Evolutionary conservation across 2,888 invertebrate species (phyloP), one percentile per base, ranked within the genome.

Genomic region (Apoderus coryli): DNA sequence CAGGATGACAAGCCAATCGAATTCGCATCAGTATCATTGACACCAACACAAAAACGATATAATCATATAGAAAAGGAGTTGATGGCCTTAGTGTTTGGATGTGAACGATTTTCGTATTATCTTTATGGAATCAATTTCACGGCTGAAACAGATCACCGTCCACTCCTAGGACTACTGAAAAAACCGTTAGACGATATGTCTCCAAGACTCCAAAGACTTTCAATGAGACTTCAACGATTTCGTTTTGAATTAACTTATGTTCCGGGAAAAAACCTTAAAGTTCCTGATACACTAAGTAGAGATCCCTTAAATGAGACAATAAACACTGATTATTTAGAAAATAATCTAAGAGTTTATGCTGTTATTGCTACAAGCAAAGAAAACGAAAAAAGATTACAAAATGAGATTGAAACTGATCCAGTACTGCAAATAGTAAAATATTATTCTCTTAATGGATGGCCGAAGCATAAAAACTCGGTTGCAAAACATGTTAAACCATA

Each of bases 11-110:
- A 32, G 11, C 37, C 40, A 9, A 32, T 37, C 19, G 35, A 38
- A 33, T 39, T 31, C 35, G 36, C 39, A 9, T 38, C 36, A 14
- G 34, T 34, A 6, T 36, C 42, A 4, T 32, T 43, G 12, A 43
- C 33, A 14, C 24, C 22, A 5, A 29, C 35, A 7, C 41, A 43
- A 23, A 30, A 41, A 35, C 33, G 38, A 19, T 47, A 46, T 25
- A 39, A 35, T 28, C n/a, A n/a, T n/a, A 36, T 47, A 4, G 45
- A 49, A 35, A 47, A 48, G 34, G 45, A 50, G 35, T 32, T 46
- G 16, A 19, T 47, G 4, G 43, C 44, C 9, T 35, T 47, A 5
- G 42, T 42, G 4, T 44, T 32, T 34, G 46, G 41, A 11, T 44
- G 44, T 34, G 36, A 43, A 23, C 16, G 32, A 14, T 43, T 44